Base-by-base conservation (phyloP, 1,140 invertebrate species). In the Drosophila arizonae region DNA sequence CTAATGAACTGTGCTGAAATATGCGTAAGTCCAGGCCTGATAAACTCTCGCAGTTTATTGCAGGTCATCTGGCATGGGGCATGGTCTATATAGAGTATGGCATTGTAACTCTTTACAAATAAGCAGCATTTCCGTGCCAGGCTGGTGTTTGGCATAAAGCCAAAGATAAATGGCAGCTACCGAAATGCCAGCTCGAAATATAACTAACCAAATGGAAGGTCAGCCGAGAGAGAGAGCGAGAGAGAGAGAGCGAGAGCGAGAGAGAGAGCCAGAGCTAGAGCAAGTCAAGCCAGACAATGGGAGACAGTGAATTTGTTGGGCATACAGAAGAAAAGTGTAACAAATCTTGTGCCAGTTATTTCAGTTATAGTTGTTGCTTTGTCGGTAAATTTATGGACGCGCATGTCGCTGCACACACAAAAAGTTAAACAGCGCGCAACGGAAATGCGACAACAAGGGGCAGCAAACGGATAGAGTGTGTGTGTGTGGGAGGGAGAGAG, bases 341-440 rank as follows among this genome's bases (percentile, higher is more conserved):
- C 82, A 86, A 86, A 86, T 86, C 82, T 79, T 76, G 61, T 63
- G 54, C 69, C 76, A 70, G 56, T 79, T 76, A 71, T 68, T 67
- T 33, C 54, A 62, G 48, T 63, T 54, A 65, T 66, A 41, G 69
- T 61, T 79, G 50, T 56, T 65, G 61, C 64, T 62, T 70, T 24
- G 62, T 56, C 62, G 81, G 67, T 76, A 79, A 78, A 87, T 87
- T 88, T 87, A 88, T 87, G 82, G 71, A 68, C 76, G 84, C 84
- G 72, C 82, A 86, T 86, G 82, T 87, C 82, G 76, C 72, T 87
- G 82, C 82, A 86, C 81, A 87, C 82, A 87, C 82, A 87, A 88
- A 88, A 88, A 89, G 84, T 78, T 89, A 88, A 88, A 88, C 85
- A 88, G 85, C 62, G 79, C 85, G 79, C 73, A 78, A 84, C 85